Evolutionary conservation across 35 echinoderm and acorn worm species (phyloP), one percentile per base, ranked within the genome.

Genomic region (Amphiura filiformis): DNA sequence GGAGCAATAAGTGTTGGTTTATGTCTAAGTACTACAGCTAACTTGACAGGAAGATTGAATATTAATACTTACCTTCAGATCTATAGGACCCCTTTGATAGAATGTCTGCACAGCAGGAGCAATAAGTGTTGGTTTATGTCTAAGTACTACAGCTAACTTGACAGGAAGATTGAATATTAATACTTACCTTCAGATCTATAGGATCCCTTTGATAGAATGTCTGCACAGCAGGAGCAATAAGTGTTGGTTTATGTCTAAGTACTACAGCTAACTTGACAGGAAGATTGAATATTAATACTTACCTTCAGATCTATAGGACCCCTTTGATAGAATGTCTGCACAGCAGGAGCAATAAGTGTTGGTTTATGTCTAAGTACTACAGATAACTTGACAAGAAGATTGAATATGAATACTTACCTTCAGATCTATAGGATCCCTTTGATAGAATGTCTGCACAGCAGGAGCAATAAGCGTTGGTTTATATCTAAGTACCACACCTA

Each of bases 131-230:
- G 94, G 94, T 26, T 91, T 65, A 13, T 92, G 76, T 22, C 82
- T 37, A 0, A 96, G 52, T 4, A 96, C 39, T n/a, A n/a, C n/a
- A n/a, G n/a, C n/a, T n/a, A n/a, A n/a, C n/a, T n/a, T n/a, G n/a
- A n/a, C n/a, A n/a, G n/a, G n/a, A n/a, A n/a, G n/a, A n/a, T n/a
- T n/a, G n/a, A n/a, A n/a, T n/a, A n/a, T n/a, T n/a, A n/a, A n/a
- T n/a, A n/a, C n/a, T n/a, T n/a, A n/a, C n/a, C n/a, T n/a, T n/a
- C n/a, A n/a, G n/a, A 75, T 96, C 94, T 31, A 96, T 77, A 1
- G 94, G 90, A 88, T 96, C 94, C 83, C 94, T 86, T 31, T 87
- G 81, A 75, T 92, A 96, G 79, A 96, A 96, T 11, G 94, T 90
- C 30, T 96, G 80, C 0, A 92, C 87, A 57, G 94, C 94, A 36